phyloP scores from a whole-genome alignment of 64 coral and sea anemone genomes.

The Pachyseris speciosa region DNA sequence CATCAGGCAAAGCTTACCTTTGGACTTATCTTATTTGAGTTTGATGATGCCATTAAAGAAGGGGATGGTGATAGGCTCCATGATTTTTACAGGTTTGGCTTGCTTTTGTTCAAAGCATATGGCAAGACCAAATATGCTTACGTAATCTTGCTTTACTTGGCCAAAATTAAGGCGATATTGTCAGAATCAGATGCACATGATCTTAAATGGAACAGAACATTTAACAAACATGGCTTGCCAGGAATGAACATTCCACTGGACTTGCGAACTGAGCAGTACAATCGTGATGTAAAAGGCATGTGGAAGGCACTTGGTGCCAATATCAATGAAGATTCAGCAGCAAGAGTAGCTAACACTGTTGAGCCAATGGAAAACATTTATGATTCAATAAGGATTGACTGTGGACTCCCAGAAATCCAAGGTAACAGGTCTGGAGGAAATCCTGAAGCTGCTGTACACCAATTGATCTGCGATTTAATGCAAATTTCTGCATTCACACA shows the following conservation, averaged over 20 bases:
- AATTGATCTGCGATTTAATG: slow-evolving; percentile 19
- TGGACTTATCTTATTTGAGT: background rate
- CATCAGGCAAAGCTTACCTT: background rate
- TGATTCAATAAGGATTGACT: slow-evolving; percentile 13
- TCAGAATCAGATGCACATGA: background rate
- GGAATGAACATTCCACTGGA: slow-evolving; percentile 61
- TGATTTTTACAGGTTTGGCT: background rate
- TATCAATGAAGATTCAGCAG: slow-evolving; percentile 41
- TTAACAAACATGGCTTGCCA: slow-evolving; percentile 36
- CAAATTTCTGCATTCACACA: slow-evolving; percentile 10
- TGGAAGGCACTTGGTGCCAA: slow-evolving; percentile 51
- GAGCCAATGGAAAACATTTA: slow-evolving; percentile 17
- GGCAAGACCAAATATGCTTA: background rate
- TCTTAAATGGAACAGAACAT: slow-evolving; percentile 34
- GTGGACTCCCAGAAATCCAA: background rate
- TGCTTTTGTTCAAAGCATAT: background rate
- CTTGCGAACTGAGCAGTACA: slow-evolving; percentile 47
- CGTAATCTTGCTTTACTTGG: background rate
- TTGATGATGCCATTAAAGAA: slow-evolving; percentile 14
- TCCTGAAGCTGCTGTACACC: background rate
- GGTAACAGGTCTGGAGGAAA: slow-evolving; percentile 19
- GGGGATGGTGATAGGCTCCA: background rate
- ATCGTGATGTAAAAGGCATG: slow-evolving; percentile 30
- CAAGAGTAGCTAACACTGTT: slow-evolving; percentile 32
- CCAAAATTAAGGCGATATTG: background rate